phyloP scores from a whole-genome alignment of 1,140 invertebrate species.

The Drosophila seguyi region DNA sequence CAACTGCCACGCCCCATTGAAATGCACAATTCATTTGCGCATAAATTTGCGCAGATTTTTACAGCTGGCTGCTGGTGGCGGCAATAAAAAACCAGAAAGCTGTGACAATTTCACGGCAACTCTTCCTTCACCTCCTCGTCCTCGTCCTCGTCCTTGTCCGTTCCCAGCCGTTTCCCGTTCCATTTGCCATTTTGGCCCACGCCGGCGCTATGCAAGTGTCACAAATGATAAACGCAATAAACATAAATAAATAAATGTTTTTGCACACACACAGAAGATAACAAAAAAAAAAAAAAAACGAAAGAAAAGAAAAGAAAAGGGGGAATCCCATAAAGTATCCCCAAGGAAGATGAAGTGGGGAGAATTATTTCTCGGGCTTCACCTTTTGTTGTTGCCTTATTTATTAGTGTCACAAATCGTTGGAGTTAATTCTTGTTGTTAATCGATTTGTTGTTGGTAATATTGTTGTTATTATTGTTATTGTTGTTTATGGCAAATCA shows the following conservation, averaged over 20 bases:
- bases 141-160: not conserved
- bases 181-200: slow-evolving; percentile 23
- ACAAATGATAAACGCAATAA: slow-evolving; percentile 82
- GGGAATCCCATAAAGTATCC: slow-evolving; percentile 34
- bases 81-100: slow-evolving; percentile 68
- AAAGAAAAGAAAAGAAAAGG: not conserved
- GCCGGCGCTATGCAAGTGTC: slow-evolving; percentile 79
- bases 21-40: slow-evolving; percentile 77
- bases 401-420: slow-evolving; percentile 82
- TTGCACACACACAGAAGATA: not conserved
- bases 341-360: slow-evolving; percentile 36
- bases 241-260: slow-evolving; percentile 75
- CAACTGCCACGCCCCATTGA: slow-evolving; percentile 51
- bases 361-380: slow-evolving; percentile 15
- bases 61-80: slow-evolving; percentile 34
- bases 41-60: slow-evolving; percentile 78
- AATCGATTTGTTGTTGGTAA: slow-evolving; percentile 63
- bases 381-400: slow-evolving; percentile 55
- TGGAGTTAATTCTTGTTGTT: slow-evolving; percentile 59
- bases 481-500: slow-evolving; percentile 55
- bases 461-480: slow-evolving; percentile 27
- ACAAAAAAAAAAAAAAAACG: not conserved
- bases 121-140: slow-evolving; percentile 32
- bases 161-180: slow-evolving; percentile 28
- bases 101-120: slow-evolving; percentile 73